Evolutionary conservation across 2,797 vertebrate genomes (phyloP), one percentile per base, ranked within the genome.

Genomic region (Chaetodon trifasciatus): DNA sequence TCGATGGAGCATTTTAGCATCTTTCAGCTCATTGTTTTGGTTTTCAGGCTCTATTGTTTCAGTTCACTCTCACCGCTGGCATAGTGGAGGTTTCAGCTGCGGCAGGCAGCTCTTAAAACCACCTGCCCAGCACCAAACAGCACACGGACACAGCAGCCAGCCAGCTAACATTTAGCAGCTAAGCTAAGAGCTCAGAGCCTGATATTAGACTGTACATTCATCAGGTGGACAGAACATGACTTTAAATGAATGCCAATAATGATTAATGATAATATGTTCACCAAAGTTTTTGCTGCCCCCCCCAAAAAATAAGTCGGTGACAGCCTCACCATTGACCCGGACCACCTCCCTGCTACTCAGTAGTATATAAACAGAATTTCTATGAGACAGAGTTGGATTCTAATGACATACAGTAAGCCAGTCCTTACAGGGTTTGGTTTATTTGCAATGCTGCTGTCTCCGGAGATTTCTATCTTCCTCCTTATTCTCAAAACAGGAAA

Each of bases 401-500:
- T 60, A 52, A 50, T 65, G 24, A 56, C 3, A 0, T 7, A 58
- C 28, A 46, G 37, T 28, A 1, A 47, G 46, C 1, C 12, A 50
- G 17, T 35, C 53, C 49, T 42, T 16, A 0, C 19, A 8, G 16
- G 17, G 0, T 13, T 49, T 62, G 6, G 32, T 67, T 40, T 57
- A 58, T 44, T 60, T 42, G 49, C 64, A 55, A 72, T 61, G 37
- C 50, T 53, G 52, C 67, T 66, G 57, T 81, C 60, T 37, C 63
- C 8, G 19, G 55, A 53, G 49, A 70, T 56, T 79, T 81, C 55
- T 61, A 15, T 65, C 46, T 71, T 49, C 50, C n/a, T 44, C 6
- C 81, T 70, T 39, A 69, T 74, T 74, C 52, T 72, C 16, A 8
- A 47, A 60, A 49, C 60, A 46, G 17, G 63, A 82, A 63, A 32